These are phyloP conservation scores for Oncorhynchus kisutch DNA, from an alignment of 2,113 vertebrate species.

Conservation along the genomic window DNA sequence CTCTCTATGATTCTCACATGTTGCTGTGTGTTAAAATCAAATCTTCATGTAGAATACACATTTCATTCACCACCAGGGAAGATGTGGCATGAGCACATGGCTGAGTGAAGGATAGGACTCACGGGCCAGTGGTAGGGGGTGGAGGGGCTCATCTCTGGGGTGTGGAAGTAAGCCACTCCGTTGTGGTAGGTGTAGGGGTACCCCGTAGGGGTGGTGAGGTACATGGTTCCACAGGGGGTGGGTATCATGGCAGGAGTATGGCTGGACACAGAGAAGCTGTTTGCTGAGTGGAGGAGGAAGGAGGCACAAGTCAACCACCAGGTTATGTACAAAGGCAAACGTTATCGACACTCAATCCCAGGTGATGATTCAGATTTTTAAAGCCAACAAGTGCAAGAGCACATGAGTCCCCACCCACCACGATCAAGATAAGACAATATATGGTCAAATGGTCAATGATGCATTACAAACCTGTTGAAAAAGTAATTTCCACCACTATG, in stretches of 20 bases:
- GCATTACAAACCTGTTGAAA: too few species aligned
- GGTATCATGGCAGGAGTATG: conserved; percentile 36
- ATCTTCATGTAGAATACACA: too few species aligned
- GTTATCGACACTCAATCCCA: too few species aligned
- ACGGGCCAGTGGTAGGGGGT: conserved; percentile 80
- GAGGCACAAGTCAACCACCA: not conserved
- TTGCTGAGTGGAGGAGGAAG: conserved; percentile 10
- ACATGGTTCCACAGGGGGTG: conserved; percentile 62
- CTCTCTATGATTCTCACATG: too few species aligned
- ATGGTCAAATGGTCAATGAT: too few species aligned
- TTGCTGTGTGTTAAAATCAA: too few species aligned
- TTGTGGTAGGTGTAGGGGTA: conserved; percentile 85
- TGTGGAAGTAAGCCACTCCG: conserved; percentile 86
- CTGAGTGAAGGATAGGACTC: conserved; percentile 47
- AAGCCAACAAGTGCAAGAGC: too few species aligned
- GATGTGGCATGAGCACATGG: not conserved
- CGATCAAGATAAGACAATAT: too few species aligned
- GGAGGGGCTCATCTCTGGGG: conserved; percentile 67
- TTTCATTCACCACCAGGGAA: too few species aligned
- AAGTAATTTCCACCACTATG: not conserved
- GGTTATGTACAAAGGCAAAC: too few species aligned
- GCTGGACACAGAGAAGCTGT: conserved; percentile 31
- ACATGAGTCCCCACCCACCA: too few species aligned
- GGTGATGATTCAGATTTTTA: too few species aligned
- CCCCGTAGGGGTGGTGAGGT: conserved; percentile 81